Evolutionary conservation across 2,888 invertebrate genomes (phyloP).

Genomic region (Apotomis betuletana): DNA sequence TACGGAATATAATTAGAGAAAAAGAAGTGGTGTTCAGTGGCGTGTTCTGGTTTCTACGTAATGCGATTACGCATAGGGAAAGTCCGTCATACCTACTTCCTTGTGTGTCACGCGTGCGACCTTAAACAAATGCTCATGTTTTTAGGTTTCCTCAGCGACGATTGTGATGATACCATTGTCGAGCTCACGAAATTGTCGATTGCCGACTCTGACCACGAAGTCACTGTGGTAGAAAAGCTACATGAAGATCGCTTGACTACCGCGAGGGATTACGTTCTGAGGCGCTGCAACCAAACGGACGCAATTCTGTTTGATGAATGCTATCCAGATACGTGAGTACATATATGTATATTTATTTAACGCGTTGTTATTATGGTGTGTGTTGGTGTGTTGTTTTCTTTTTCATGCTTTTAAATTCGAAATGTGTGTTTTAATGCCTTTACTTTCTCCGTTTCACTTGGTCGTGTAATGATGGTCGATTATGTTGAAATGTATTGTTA

Average conservation of each 20-base stretch:
- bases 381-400: slow-evolving; percentile 2
- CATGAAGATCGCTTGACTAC: slow-evolving; percentile 71
- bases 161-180: slow-evolving; percentile 83
- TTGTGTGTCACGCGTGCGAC: slow-evolving; percentile 59
- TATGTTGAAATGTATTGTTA: slow-evolving; percentile 22
- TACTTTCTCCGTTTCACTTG: slow-evolving; percentile 35
- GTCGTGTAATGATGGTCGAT: slow-evolving; percentile 17
- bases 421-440: slow-evolving; percentile 13
- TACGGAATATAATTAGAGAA: slow-evolving; percentile 28
- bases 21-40: slow-evolving; percentile 45
- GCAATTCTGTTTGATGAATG: slow-evolving; percentile 85
- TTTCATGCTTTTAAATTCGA: slow-evolving; percentile 9
- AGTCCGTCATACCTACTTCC: slow-evolving; percentile 75
- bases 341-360: slow-evolving; percentile 1
- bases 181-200: slow-evolving; percentile 81
- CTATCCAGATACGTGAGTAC: slow-evolving; percentile 86
- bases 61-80: slow-evolving; percentile 73
- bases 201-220: slow-evolving; percentile 73
- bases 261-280: slow-evolving; percentile 82
- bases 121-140: slow-evolving; percentile 57
- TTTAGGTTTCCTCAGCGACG: slow-evolving; percentile 81
- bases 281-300: slow-evolving; percentile 86
- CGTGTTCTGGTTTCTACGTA: slow-evolving; percentile 59
- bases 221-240: slow-evolving; percentile 74
- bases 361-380: slow-evolving; percentile 17